Conservation (phyloP, 2,797 vertebrate genomes). For the Coregonus suidteri region DNA sequence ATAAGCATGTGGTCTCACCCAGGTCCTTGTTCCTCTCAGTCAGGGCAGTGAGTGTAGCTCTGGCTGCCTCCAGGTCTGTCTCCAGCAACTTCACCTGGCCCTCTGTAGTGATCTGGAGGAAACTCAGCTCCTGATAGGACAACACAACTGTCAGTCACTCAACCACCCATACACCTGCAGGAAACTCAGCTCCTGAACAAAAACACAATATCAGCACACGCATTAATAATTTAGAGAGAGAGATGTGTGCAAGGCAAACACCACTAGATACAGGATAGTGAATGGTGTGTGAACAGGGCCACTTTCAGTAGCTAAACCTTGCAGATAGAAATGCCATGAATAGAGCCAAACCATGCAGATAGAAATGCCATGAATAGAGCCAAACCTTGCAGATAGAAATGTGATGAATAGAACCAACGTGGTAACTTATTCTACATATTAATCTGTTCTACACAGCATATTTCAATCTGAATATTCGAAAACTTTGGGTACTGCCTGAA, state of each 20-base stretch:
- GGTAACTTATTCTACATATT: too few species aligned
- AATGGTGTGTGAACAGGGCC: not conserved
- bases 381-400: too few species aligned
- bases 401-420: too few species aligned
- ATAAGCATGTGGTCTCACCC: slow-evolving; percentile 59
- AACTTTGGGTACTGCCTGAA: too few species aligned
- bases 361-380: too few species aligned
- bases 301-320: too few species aligned
- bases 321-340: too few species aligned
- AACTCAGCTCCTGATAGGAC: slow-evolving; percentile 70
- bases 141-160: not conserved
- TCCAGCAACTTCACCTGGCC: slow-evolving; percentile 72
- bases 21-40: slow-evolving; percentile 75
- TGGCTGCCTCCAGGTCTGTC: slow-evolving; percentile 69
- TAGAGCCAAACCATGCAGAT: too few species aligned
- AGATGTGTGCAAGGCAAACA: not conserved
- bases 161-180: not conserved
- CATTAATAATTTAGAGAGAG: not conserved
- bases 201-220: not conserved
- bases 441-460: too few species aligned
- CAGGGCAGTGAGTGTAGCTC: slow-evolving; percentile 56
- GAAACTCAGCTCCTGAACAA: not conserved
- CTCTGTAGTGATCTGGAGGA: slow-evolving; percentile 73
- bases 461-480: too few species aligned
- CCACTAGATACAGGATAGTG: not conserved